Evolutionary conservation across 2,113 vertebrate species (phyloP).

Genomic region (Meriones unguiculatus): DNA sequence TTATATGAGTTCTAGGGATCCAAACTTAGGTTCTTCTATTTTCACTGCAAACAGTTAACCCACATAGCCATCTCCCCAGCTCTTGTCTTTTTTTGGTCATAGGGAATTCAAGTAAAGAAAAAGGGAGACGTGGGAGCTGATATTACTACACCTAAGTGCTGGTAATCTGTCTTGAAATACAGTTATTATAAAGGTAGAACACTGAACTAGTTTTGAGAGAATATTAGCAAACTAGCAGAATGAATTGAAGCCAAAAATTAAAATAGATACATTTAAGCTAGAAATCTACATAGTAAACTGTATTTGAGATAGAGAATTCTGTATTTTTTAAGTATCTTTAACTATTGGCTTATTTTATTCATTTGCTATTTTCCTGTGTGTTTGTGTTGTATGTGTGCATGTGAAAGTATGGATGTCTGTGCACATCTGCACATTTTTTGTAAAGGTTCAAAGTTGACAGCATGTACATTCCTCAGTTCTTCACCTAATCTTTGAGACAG

Average conservation of each 20-base stretch:
- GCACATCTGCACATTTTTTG: not conserved
- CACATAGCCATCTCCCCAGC: not conserved
- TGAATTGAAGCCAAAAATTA: slow-evolving; percentile 15
- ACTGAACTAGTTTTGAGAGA: slow-evolving; percentile 22
- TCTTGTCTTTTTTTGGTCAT: not conserved
- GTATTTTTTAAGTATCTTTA: slow-evolving; percentile 8
- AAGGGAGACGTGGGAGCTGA: not conserved
- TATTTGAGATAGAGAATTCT: slow-evolving; percentile 55
- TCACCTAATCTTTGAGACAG: not conserved
- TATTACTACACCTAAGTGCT: slow-evolving; percentile 19
- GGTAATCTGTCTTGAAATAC: not conserved
- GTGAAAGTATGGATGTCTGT: not conserved
- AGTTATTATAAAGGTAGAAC: not conserved
- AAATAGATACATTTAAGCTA: slow-evolving; percentile 62
- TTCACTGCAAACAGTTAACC: not conserved
- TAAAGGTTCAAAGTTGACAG: not conserved
- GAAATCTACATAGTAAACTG: slow-evolving; percentile 19
- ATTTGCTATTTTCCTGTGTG: not conserved
- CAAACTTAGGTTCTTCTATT: not conserved
- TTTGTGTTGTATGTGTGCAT: not conserved
- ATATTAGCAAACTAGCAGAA: slow-evolving; percentile 19
- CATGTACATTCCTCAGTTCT: not conserved
- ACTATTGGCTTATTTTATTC: slow-evolving; percentile 48
- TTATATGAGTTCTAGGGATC: not conserved
- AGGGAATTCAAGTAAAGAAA: not conserved